Evolutionary conservation across 1,140 invertebrate species (phyloP), one percentile per base, ranked within the genome.

Genomic region (Palaemon carinicauda): DNA sequence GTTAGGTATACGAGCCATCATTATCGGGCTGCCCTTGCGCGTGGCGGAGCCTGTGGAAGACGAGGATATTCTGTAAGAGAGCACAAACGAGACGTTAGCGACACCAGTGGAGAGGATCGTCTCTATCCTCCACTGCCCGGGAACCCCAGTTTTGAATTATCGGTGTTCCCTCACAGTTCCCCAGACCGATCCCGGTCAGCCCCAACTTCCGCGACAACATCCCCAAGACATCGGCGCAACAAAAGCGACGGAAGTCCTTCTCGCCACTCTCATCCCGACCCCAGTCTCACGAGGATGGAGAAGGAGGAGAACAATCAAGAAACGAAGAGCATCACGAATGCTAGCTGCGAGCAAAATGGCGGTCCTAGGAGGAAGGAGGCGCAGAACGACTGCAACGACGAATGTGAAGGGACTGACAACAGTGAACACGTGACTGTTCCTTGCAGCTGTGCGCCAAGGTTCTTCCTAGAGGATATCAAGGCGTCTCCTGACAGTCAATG

Each of bases 401-500:
- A 87, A 15, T 78, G 75, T 31, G 79, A 53, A 24, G 83, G 83
- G 7, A 53, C 53, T n/a, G 52, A 27, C 24, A 80, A 50, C 5
- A 52, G 80, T 5, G 79, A 77, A 17, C 60, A 74, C 15, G 82
- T 88, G 9, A 65, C 89, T 9, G 83, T 89, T 10, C 89, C 87
- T 4, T 89, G 89, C 74, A 79, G 82, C 71, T 88, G 89, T 21
- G 87, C 87, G 0, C 88, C 89, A 15, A 80, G 88, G 77, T 89
- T 86, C 84, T 86, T 86, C 77, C 75, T 86, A 65, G 84, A 86
- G 52, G 84, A 86, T 52, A 80, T 86, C 56, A 71, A 74, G 78
- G 54, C 56, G n/a, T 27, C 24, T 31, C 29, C 24, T 0, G 56
- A 60, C 17, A 52, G 56, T 27, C 75, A 79, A 33, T 78, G 83